A percentile compares a stretch with the other conserved stretches of the same genome.
Conservation (phyloP, 2,888 invertebrate species). For the Scaptomyza polygonia region DNA sequence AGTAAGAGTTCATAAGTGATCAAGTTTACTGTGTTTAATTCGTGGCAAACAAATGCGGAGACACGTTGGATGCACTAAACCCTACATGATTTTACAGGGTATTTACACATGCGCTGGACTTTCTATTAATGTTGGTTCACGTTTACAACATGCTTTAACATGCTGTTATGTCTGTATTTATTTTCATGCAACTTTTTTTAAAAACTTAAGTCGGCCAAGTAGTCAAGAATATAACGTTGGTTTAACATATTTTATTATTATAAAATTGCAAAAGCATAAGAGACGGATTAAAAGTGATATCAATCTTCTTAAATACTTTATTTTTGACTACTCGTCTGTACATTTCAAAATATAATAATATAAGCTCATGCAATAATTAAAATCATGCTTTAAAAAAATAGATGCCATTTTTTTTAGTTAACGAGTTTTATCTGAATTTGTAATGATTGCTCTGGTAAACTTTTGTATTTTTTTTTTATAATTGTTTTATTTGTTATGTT, state of each 20-base stretch:
- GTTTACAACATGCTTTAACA: conserved; percentile 40
- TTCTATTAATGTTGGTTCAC: conserved; percentile 7
- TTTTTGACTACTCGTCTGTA: conserved; percentile 25
- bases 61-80: conserved; percentile 25
- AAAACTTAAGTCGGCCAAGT: conserved; percentile 12
- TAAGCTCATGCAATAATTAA: conserved; percentile 1
- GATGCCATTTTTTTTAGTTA: conserved; percentile 12
- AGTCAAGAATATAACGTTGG: conserved; percentile 14
- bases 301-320: too few relatives aligned
- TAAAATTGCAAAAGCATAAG: too few relatives aligned
- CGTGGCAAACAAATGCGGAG: conserved; percentile 50
- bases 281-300: too few relatives aligned
- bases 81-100: conserved; percentile 36
- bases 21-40: conserved; percentile 57
- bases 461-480: conserved; percentile 21
- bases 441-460: conserved; percentile 47
- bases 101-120: conserved; percentile 25
- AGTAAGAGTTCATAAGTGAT: conserved; percentile 48
- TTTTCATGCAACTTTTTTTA: conserved; percentile 24
- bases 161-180: conserved; percentile 28
- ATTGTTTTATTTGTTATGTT: conserved; percentile 15
- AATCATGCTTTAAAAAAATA: conserved; percentile 34
- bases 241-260: neutral
- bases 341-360: neutral
- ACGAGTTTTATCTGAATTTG: conserved; percentile 24